Base-by-base conservation (phyloP, 2,888 invertebrate species). In the Rhagium mordax region DNA sequence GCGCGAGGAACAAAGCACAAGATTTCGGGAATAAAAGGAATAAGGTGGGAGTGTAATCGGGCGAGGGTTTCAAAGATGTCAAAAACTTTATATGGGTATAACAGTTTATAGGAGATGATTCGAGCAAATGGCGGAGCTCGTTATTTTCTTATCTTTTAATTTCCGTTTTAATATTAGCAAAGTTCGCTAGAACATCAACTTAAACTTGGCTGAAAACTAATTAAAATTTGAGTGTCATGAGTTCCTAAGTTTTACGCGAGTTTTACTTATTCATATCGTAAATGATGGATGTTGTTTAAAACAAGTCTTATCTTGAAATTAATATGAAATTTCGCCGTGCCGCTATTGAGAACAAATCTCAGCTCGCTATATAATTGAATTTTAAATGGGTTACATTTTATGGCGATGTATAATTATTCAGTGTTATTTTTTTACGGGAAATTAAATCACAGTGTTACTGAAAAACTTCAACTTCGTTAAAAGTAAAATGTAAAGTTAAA, bases 261-360 rank as follows among this genome's bases (percentile, higher is more conserved):
- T 85, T 86, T 87, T 86, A 86, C 86, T 87, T 86, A 87, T 87
- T 87, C 86, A 86, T 86, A 85, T 82, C 84, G 80, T 84, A 81
- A 83, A 84, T 86, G 85, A 85, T 85, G 85, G 85, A 86, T 86
- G 85, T 83, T 79, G 79, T 81, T 81, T 75, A 75, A 72, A 70
- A 61, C 69, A 74, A 65, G 55, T 65, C 66, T 73, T 73, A 70
- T 73, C 70, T 41, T 61, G 55, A 53, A 61, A 24, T 57, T 65
- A 18, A 61, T 65, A 61, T 41, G 48, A 61, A 65, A 55, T 49
- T 68, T 70, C 48, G 16, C n/a, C n/a, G 48, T 8, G 21, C 47
- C 16, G 3, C 13, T 60, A 60, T 60, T 20, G 18, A 10, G 18
- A 41, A 51, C 16, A 20, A 51, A 8, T 20, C n/a, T n/a, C n/a